Conservation (phyloP, 2,888 invertebrate species). For the Eutolmus rufibarbis region DNA sequence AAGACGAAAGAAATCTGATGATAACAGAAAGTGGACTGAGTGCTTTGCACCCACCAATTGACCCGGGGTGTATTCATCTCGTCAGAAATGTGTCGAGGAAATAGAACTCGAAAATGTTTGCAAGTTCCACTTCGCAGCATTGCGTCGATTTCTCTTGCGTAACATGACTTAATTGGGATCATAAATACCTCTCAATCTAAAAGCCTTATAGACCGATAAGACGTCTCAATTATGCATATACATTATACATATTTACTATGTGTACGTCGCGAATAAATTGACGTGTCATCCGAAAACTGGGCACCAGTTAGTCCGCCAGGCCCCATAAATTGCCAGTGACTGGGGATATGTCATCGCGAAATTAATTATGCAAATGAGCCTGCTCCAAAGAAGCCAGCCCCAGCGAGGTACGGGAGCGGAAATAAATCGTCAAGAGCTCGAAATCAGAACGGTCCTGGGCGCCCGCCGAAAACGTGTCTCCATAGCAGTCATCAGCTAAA, state of each 20-base stretch:
- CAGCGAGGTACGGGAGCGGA: neutral
- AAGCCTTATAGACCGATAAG: neutral
- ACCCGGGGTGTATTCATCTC: neutral
- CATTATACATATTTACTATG: neutral
- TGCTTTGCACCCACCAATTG: neutral
- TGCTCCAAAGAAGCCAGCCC: neutral
- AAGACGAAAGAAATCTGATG: neutral
- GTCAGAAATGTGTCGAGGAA: neutral
- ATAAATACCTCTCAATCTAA: neutral
- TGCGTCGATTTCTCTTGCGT: neutral
- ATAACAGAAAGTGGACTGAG: neutral
- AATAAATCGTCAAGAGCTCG: neutral
- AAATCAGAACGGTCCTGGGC: neutral
- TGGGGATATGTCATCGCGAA: conserved; percentile 2
- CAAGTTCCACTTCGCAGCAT: neutral
- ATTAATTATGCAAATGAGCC: conserved; percentile 17
- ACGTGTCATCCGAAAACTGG: neutral
- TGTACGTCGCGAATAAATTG: neutral
- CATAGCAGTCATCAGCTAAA: neutral
- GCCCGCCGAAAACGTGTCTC: neutral
- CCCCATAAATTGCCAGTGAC: neutral
- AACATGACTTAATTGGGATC: neutral
- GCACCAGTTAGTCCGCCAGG: neutral
- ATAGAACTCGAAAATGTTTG: neutral
- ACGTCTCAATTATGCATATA: neutral